Evolutionary conservation across 2,113 vertebrate species (phyloP), one percentile per base, ranked within the genome.

Genomic region (Nettapus auritus): DNA sequence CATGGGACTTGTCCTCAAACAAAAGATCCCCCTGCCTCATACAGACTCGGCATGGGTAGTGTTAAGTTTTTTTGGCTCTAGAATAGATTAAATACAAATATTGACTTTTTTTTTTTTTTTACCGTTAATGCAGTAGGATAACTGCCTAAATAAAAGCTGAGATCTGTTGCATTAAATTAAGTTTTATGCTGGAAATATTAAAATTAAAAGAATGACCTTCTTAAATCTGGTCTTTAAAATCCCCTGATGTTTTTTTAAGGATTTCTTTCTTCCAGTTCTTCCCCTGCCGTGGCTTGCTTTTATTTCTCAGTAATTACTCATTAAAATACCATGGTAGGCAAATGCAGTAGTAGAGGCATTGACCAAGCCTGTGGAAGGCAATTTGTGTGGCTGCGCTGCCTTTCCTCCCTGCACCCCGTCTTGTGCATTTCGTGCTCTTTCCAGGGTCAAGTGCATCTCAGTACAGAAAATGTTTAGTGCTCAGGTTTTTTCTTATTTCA

Each of bases 211-310:
- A 73, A 82, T 76, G 57, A 70, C 50, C 40, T 36, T 94, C 50
- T 91, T 93, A 92, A 92, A 92, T 94, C 34, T 34, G 31, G 22
- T 93, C 59, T 89, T 85, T 89, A 69, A 79, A 82, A 75, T 71
- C 21, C 34, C 66, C 71, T 63, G 46, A 67, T 94, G 60, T 42
- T 93, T 82, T 85, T 69, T 85, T 73, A 89, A 84, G 68, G 71
- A 80, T 89, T 86, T 93, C 22, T 76, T 87, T 81, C 46, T 77
- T 74, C 21, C 71, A 68, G 11, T 76, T 86, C 77, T 77, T 82
- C 76, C 4, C 64, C 59, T 90, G n/a, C 71, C 31, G 17, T 28
- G 34, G 68, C 67, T 63, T 92, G 59, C 22, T 92, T 94, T 92
- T 95, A 38, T 94, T 96, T 88, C 63, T 69, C 40, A 48, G 46